A percentile compares a stretch with the other conserved stretches of the same genome.
Conservation (phyloP, 2,888 invertebrate genomes). For the Tenodera sinensis region DNA sequence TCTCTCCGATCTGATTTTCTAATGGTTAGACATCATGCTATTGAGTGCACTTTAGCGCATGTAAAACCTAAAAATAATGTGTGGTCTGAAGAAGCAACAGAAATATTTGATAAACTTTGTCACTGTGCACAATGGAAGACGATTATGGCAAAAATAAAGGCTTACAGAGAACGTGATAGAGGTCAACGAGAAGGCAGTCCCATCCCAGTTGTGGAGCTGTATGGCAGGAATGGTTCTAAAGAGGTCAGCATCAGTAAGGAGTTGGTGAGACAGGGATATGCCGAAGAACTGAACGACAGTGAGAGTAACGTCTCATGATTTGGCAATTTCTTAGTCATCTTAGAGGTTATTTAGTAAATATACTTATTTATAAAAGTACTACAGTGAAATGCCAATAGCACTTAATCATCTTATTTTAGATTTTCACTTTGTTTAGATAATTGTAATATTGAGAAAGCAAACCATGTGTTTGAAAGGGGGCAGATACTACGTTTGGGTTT, state of each 20-base stretch:
- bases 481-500: no score
- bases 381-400: no score
- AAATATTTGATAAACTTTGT: slow-evolving; percentile 65
- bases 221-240: slow-evolving; percentile 56
- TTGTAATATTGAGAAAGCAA: no score
- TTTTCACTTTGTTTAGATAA: no score
- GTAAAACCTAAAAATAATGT: slow-evolving; percentile 44
- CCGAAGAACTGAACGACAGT: neutral
- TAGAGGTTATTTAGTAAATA: no score
- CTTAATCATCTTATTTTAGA: no score
- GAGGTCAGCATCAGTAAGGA: neutral
- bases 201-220: slow-evolving; percentile 73
- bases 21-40: slow-evolving; percentile 73
- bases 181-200: slow-evolving; percentile 60
- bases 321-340: no score
- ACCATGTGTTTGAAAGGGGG: no score
- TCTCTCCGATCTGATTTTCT: slow-evolving; percentile 74
- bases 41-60: slow-evolving; percentile 79
- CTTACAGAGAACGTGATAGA: slow-evolving; percentile 47
- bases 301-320: no score
- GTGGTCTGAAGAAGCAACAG: slow-evolving; percentile 62
- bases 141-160: slow-evolving; percentile 69
- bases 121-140: slow-evolving; percentile 79
- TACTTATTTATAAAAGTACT: no score
- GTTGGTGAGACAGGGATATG: neutral